A percentile compares a stretch with the other conserved stretches of the same genome.
These are phyloP conservation scores for Hormaphis cornu DNA, from an alignment of 1,140 invertebrate genomes.

Conservation along the genomic window DNA sequence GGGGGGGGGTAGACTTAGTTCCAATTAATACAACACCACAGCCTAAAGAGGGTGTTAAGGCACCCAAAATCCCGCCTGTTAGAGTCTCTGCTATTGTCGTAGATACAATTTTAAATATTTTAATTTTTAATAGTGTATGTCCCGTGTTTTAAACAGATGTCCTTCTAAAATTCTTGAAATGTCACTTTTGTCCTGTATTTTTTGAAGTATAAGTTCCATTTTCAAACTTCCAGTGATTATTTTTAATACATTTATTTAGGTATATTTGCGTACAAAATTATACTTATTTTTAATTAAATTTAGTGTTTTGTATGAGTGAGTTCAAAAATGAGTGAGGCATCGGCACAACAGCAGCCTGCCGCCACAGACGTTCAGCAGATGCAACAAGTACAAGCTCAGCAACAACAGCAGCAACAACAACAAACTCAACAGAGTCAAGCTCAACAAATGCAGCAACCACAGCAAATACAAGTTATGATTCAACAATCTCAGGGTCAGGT, in stretches of 20 bases:
- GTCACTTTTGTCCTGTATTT: too few species aligned
- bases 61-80: too few species aligned
- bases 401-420: slow-evolving; percentile 44
- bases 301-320: slow-evolving; percentile 4
- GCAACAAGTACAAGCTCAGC: slow-evolving; percentile 43
- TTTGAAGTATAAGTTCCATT: too few species aligned
- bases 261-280: background rate
- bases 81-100: too few species aligned
- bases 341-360: slow-evolving; percentile 20
- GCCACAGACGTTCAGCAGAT: slow-evolving; percentile 38
- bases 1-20: too few species aligned
- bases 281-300: background rate
- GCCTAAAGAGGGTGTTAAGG: too few species aligned
- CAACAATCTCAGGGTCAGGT: slow-evolving; percentile 38
- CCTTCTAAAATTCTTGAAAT: too few species aligned
- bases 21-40: too few species aligned
- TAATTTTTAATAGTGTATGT: too few species aligned
- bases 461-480: slow-evolving; percentile 42
- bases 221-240: too few species aligned
- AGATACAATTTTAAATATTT: too few species aligned
- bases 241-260: background rate
- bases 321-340: slow-evolving; percentile 25
- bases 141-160: too few species aligned
- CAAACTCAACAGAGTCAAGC: slow-evolving; percentile 45
- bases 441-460: slow-evolving; percentile 43